Evolutionary conservation across 92 coral and sea anemone genomes (phyloP).

Genomic region (Pocillopora meandrina): DNA sequence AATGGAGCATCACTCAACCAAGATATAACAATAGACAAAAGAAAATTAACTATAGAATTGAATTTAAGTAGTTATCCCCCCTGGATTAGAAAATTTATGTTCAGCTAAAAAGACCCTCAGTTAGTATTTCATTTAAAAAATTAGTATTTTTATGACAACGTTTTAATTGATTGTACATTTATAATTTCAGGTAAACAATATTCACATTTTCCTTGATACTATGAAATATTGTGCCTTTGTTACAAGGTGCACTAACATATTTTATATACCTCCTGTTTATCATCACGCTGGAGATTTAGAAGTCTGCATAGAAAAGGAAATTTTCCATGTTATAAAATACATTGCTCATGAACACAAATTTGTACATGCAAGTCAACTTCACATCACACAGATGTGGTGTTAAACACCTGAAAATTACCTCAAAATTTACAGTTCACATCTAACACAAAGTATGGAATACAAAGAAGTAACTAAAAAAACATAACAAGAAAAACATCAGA

Average conservation of each 20-base stretch:
- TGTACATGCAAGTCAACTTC: background rate
- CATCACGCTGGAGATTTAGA: background rate
- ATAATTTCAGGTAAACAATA: background rate
- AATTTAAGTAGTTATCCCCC: background rate
- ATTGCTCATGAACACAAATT: background rate
- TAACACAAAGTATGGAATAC: background rate
- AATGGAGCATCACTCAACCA: no score
- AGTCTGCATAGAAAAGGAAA: background rate
- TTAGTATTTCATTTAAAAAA: background rate
- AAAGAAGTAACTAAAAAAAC: background rate
- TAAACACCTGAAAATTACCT: conserved; percentile 10
- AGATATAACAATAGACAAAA: no score
- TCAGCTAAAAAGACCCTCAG: background rate
- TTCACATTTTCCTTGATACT: background rate
- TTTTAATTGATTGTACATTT: background rate
- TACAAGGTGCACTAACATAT: background rate
- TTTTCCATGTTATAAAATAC: background rate
- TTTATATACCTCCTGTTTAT: background rate
- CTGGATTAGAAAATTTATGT: background rate
- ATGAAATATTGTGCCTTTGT: background rate
- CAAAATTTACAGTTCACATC: background rate
- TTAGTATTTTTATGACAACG: background rate
- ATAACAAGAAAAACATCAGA: no score
- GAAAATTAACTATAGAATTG: no score
- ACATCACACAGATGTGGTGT: background rate